Base-by-base conservation (phyloP, 2,113 vertebrate species). In the Hippocampus zosterae region DNA sequence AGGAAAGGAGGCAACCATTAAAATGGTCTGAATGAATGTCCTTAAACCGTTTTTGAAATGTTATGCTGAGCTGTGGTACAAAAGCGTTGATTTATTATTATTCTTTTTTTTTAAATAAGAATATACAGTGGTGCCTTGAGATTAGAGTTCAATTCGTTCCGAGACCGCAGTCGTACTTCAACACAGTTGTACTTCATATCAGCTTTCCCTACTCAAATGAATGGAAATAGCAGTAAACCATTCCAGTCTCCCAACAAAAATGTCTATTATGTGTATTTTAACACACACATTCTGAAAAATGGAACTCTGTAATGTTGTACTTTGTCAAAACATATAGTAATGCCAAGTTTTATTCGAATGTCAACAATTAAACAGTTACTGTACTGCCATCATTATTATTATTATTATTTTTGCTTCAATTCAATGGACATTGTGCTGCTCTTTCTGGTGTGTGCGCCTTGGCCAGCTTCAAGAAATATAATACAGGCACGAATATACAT, bases 21-120 rank as follows among this genome's bases (percentile, higher is more conserved):
- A 68, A 70, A 46, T 3, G 41, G 56, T 63, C 61, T 64, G 29
- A 42, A 61, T 71, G 69, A n/a, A 41, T 21, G 70, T 70, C 50
- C 41, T 65, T 46, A 61, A 50, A 72, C 69, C 42, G 5, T 18
- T 61, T 65, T 69, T 71, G 18, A 59, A 44, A 65, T 69, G 40
- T 67, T 55, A 29, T 48, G 76, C 71, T 71, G 75, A 72, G 74
- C 66, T 60, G 29, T 27, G 25, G 67, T 72, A 72, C 44, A 18
- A 40, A 42, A 42, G 59, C 8, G 33, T 18, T 37, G 59, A 10
- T 10, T n/a, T 55, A 55, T 23, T n/a, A 29, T 29, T 29, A 3
- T 16, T 21, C 23, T 1, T 11, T 10, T 6, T 55, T 1, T 11
- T n/a, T 6, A 29, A 41, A 11, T 27, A 10, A n/a, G 2, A 61